These are phyloP conservation scores for Cryptomyrus ogoouensis DNA, from an alignment of 2,113 vertebrate genomes.

Conservation along the genomic window DNA sequence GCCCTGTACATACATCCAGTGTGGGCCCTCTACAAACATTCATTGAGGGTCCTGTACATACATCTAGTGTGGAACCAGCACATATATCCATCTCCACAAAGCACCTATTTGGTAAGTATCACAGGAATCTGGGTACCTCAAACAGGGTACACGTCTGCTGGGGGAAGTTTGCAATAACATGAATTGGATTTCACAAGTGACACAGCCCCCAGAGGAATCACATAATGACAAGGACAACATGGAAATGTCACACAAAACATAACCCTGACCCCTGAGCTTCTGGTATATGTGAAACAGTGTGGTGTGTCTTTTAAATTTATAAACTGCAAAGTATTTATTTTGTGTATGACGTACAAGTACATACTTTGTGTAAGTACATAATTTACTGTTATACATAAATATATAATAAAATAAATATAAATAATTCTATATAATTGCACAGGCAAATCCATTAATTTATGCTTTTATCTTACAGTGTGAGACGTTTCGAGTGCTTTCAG, in stretches of 20 bases:
- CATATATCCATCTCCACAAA: not conserved
- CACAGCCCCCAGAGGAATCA: not conserved
- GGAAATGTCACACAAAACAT: not conserved
- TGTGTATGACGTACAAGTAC: not conserved
- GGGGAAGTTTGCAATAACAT: not conserved
- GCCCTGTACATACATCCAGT: no score
- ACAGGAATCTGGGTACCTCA: not conserved
- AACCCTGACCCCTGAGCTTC: not conserved
- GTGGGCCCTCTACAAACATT: no score
- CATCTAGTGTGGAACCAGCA: no score
- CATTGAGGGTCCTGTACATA: no score
- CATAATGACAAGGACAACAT: not conserved
- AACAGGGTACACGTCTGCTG: not conserved
- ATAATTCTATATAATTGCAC: not conserved
- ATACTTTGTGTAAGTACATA: not conserved
- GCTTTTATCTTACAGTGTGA: conserved; percentile 8
- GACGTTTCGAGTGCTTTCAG: conserved; percentile 18
- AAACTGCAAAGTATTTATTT: not conserved
- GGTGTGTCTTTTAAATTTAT: not conserved
- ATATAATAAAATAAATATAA: not conserved
- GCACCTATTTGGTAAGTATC: not conserved
- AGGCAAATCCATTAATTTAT: not conserved
- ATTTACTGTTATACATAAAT: not conserved
- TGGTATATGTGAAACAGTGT: not conserved
- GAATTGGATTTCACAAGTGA: not conserved